Base-by-base conservation (phyloP, 2,113 vertebrate species). In the Tamias sibiricus region DNA sequence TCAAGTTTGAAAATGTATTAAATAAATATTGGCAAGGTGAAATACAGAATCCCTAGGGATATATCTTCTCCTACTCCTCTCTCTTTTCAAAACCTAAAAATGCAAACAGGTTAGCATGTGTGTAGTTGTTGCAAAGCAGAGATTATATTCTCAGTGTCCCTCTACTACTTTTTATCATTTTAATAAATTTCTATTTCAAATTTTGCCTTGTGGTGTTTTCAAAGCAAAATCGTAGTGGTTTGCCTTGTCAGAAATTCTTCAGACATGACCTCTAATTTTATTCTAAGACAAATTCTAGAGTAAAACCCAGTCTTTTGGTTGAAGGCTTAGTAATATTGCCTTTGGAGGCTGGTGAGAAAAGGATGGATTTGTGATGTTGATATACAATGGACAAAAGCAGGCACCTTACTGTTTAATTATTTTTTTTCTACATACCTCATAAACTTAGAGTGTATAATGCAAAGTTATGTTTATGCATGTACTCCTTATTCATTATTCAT, bases 181-280 rank as follows among this genome's bases (percentile, higher is more conserved):
- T 88, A 72, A 59, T 91, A 42, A 13, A 92, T 86, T 82, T 28
- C 85, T 20, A 91, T 77, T 59, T 86, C 12, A 91, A 37, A 79
- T 82, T 97, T 37, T 83, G 35, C n/a, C 32, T 83, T 93, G 17
- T 28, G 3, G 26, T 52, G 35, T 83, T 95, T 95, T 75, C 79
- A 94, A 74, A 93, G 42, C 40, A 87, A 49, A 30, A 75, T 69
- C 37, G 59, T 49, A 83, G 42, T 72, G 68, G 64, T 59, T 8
- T 66, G 17, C 69, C 69, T 90, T 90, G 20, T 86, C 14, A 69
- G 83, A 94, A 94, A 69, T 74, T n/a, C 47, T 83, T 59, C 35
- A 75, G n/a, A 13, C 59, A 42, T 74, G 13, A 54, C 69, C 20
- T 75, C 22, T 91, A 30, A 59, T 86, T 93, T 90, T 42, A 72